Base-by-base conservation (phyloP, 1,140 invertebrate species). In the Scaptomyza montana region DNA sequence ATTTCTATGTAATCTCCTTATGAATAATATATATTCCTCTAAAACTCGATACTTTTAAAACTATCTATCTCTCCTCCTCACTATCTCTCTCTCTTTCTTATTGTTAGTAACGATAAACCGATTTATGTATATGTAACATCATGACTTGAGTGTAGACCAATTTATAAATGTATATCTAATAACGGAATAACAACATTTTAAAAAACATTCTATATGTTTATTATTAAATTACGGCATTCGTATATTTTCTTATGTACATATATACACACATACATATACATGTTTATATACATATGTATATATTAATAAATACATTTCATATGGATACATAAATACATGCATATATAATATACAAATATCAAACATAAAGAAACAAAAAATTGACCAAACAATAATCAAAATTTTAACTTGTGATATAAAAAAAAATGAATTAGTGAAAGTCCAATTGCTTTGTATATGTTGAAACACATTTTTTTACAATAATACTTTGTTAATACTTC, bases 311-410 rank as follows among this genome's bases (percentile, higher is more conserved):
- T 63, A 64, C 65, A 71, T 71, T 71, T 59, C 66, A 69, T 56
- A 62, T 51, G n/a, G 5, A 43, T 41, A 41, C 39, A 41, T 30
- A 30, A 30, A 30, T 8, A 74, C 59, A 62, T 54, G 68, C 60
- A 50, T 49, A 64, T 36, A 41, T 60, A 39, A 56, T 19, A 63
- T 64, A 57, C 43, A 71, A 57, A 78, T 65, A 78, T 60, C 49
- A 33, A 56, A 56, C 43, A 66, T 77, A 46, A 64, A 67, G 66
- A 76, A 16, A 81, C 70, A 76, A 67, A 74, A 78, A 85, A 89
- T 86, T 87, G 87, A 90, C 87, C 87, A 90, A 90, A 85, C 82
- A 90, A 90, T 90, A 90, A 90, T 90, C 82, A 90, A 90, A 90
- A 90, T 81, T 87, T 89, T 90, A 90, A 89, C 89, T 90, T 90